Base-by-base conservation (phyloP, 2,113 vertebrate genomes). In the Chelonoidis abingdonii region DNA sequence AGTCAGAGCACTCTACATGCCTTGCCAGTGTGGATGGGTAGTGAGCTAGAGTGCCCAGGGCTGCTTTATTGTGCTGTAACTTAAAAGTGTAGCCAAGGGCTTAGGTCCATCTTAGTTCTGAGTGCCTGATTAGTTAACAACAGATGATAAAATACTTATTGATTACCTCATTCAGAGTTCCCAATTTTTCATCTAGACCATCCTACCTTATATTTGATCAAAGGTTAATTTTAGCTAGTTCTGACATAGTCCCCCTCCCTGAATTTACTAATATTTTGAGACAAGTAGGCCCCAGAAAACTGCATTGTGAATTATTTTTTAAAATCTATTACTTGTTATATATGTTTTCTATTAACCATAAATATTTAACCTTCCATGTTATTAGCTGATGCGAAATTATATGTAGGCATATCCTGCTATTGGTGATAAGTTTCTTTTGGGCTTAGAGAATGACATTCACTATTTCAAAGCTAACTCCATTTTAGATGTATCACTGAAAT, bases 381-480 rank as follows among this genome's bases (percentile, higher is more conserved):
- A 16, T 50, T 75, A 83, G 38, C 62, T 5, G 7, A 41, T 53
- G 89, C 84, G 80, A 97, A 90, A 96, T 78, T 93, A 91, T 72
- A 93, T 76, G 84, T 84, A 41, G 62, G 81, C 87, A 81, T 83
- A 92, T 93, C 83, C 65, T 94, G 81, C 29, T 90, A 82, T 79
- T 89, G 91, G 41, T 83, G 95, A 80, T 83, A 93, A 72, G 52
- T 96, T 94, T 69, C 84, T 89, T 49, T 79, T 94, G 91, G 80
- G 49, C 84, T 95, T 0, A 5, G 14, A 65, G 17, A 17, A 56
- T 95, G 84, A 95, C 44, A 76, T 78, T 54, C 76, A 92, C 87
- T 88, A 5, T 95, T 95, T 93, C 89, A 92, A 92, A 69, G 92
- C 44, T 29, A 44, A 62, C 44, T 88, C 87, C 85, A 50, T 76